Base-by-base conservation (phyloP, 23 tunicate species). In the Aplidium turbinatum region DNA sequence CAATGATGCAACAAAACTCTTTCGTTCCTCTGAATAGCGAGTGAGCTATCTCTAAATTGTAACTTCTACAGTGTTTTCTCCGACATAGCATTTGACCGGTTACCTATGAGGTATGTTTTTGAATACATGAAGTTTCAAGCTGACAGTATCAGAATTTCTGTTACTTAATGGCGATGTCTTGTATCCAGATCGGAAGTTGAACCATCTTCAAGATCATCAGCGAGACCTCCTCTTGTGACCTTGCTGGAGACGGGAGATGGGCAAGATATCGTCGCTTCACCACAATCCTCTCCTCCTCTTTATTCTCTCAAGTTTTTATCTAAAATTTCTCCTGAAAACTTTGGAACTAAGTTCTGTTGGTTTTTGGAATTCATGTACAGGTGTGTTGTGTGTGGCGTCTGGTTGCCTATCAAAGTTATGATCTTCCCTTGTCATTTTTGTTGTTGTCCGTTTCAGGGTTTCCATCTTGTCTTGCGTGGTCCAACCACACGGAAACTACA, bases 331-430 rank as follows among this genome's bases (percentile, higher is more conserved):
- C 13, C 72, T n/a, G 52, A 58, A 1, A 30, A 42, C 4, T 82
- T 91, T 57, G 81, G 73, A 29, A 73, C 86, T n/a, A 66, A 79
- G 4, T 46, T 91, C 20, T 91, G 97, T 40, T 91, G 97, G 97
- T 91, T 91, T 65, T 40, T 91, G 66, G 97, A 91, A 73, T 84
- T 80, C 57, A 47, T 91, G n/a, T 91, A 88, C 86, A 91, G 91
- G 91, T 83, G 18, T 29, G 73, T 47, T 1, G n/a, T n/a, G n/a
- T n/a, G 26, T 66, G 72, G n/a, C 26, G 7, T 11, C 26, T 20
- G 9, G n/a, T 16, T 56, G 26, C 26, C 16, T 11, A 16, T n/a
- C 63, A 16, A 9, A 42, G 50, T 16, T 42, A 11, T 42, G 50
- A 9, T 42, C 50, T 16, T n/a, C n/a, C n/a, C n/a, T n/a, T n/a